Evolutionary conservation across 1,140 invertebrate species (phyloP), one percentile per base, ranked within the genome.

Genomic region (Colletes gigas): DNA sequence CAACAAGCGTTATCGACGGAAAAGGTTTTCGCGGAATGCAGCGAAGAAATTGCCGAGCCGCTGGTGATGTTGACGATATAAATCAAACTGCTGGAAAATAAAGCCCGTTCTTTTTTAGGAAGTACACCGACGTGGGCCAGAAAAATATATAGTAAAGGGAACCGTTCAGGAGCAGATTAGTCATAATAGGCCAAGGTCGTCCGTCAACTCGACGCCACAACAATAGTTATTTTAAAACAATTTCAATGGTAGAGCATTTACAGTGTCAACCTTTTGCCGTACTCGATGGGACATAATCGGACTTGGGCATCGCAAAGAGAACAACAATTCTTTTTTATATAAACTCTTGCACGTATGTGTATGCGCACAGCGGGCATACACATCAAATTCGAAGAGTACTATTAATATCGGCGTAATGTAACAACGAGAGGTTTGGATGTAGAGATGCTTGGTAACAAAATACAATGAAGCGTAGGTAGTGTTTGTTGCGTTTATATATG

Each of bases 161-260:
- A 68, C 57, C 12, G 15, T 60, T 59, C 67, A 57, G 12, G 47
- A 81, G 44, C 21, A 44, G 30, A 30, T 50, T 52, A 59, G 54
- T 71, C 70, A 60, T 72, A 78, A 73, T 78, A 19, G 71, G 63
- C 76, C 81, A 86, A 86, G 76, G 81, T 83, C 80, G 50, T 52
- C 65, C 4, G 69, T 77, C 21, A 39, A 9, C 3, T n/a, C 9
- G 7, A 79, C 62, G 30, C 75, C 71, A 73, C 71, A 78, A 85
- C 69, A 80, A 83, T 21, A 65, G 76, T 63, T 85, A 86, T 86
- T 86, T 86, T 85, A 68, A 85, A 82, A 82, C 67, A 62, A 39
- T 19, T 73, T 47, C 30, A 77, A 50, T 44, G 30, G 12, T 10
- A 19, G n/a, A 10, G 50, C 50, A 12, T 12, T 12, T 0, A 9